Evolutionary conservation across 2,888 invertebrate species (phyloP).

Genomic region (Odontomyia ornata): DNA sequence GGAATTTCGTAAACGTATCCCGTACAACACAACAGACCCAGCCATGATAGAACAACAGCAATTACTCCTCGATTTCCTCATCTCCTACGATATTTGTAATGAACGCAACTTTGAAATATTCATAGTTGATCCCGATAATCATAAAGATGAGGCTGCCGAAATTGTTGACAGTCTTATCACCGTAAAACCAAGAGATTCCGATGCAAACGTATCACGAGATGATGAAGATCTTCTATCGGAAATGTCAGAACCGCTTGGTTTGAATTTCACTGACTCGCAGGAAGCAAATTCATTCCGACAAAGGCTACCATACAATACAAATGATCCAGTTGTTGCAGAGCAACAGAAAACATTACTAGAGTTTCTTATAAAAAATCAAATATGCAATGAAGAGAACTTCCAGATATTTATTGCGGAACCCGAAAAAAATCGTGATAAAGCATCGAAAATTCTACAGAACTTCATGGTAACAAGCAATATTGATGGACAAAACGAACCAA

Average conservation of each 20-base stretch:
- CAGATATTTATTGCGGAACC: constrained; percentile 61
- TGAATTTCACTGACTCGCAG: constrained; percentile 33
- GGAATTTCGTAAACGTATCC: constrained; percentile 57
- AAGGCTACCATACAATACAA: constrained; percentile 59
- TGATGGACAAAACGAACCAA: constrained; percentile 5
- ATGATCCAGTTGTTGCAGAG: constrained; percentile 58
- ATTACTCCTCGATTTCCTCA: constrained; percentile 60
- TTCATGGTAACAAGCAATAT: constrained; percentile 49
- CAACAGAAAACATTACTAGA: constrained; percentile 60
- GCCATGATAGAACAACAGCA: constrained; percentile 59
- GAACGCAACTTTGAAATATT: constrained; percentile 62
- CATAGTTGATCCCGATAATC: constrained; percentile 60
- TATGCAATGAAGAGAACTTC: constrained; percentile 62
- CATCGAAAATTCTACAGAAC: constrained; percentile 58
- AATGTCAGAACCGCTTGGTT: constrained; percentile 31
- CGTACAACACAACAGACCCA: constrained; percentile 60
- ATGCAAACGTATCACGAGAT: constrained; percentile 42
- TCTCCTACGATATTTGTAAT: constrained; percentile 61
- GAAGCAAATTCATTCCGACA: constrained; percentile 55
- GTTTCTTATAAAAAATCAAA: constrained; percentile 61
- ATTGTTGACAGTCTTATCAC: constrained; percentile 59
- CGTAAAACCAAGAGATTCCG: constrained; percentile 50
- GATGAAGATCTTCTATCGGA: constrained; percentile 46
- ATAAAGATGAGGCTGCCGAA: constrained; percentile 59
- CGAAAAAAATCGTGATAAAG: constrained; percentile 60